Conservation (phyloP, 2,113 vertebrate species). For the Pagrus major region DNA sequence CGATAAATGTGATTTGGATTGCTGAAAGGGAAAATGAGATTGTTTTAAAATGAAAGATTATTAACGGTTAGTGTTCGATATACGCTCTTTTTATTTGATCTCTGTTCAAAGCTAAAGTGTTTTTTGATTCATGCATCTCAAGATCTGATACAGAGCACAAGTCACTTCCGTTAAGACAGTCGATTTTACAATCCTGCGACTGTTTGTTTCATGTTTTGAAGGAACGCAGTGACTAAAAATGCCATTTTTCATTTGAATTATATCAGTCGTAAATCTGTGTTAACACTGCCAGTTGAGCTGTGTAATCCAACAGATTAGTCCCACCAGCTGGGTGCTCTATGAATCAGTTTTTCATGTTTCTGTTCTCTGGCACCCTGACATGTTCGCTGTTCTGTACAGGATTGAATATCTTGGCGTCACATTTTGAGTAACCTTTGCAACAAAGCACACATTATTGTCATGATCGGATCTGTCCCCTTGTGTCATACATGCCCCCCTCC, state of each 20-base stretch:
- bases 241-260: not conserved
- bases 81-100: constrained; percentile 20
- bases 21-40: constrained; percentile 10
- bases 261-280: constrained; percentile 17
- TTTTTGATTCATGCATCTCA: constrained; percentile 7
- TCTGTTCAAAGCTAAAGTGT: not conserved
- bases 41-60: constrained; percentile 13
- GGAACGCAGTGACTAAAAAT: constrained; percentile 8
- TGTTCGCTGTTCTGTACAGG: not conserved
- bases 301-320: constrained; percentile 30
- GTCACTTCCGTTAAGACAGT: constrained; percentile 26
- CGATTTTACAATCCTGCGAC: not conserved
- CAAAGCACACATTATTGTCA: constrained; percentile 42
- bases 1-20: constrained; percentile 36
- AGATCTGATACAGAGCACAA: constrained; percentile 45
- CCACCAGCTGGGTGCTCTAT: constrained; percentile 21
- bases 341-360: not conserved
- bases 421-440: constrained; percentile 26
- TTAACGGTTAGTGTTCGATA: constrained; percentile 24
- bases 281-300: constrained; percentile 18
- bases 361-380: not conserved
- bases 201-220: constrained; percentile 30
- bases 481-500: constrained; percentile 27
- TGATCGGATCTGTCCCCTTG: constrained; percentile 7
- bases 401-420: constrained; percentile 13